Evolutionary conservation across 2,888 invertebrate species (phyloP).

Genomic region (Phortica magna): DNA sequence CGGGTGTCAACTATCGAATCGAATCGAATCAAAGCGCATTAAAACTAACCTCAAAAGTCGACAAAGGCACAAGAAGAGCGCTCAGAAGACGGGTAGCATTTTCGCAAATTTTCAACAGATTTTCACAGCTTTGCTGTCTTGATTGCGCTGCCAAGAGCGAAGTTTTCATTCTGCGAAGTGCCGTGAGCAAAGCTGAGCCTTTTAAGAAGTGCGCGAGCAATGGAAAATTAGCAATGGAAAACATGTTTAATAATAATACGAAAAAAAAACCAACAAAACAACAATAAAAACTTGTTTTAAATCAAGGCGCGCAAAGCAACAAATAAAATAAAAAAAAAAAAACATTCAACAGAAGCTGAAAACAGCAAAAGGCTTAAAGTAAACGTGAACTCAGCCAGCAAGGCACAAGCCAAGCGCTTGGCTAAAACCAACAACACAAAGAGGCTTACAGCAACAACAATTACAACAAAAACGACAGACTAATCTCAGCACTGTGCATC

Average conservation of each 20-base stretch:
- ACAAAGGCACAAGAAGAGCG: not conserved
- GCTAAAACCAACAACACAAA: constrained; percentile 22
- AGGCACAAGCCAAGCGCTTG: not conserved
- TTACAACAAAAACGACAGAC: no score
- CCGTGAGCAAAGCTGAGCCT: no score
- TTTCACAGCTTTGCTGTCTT: not conserved
- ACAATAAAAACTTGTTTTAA: not conserved
- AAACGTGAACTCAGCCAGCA: constrained; percentile 56
- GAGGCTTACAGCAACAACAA: not conserved
- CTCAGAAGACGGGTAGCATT: not conserved
- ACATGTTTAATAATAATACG: not conserved
- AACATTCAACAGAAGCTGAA: not conserved
- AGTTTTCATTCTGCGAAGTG: no score
- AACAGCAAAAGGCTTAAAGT: constrained; percentile 49
- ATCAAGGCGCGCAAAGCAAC: constrained; percentile 3
- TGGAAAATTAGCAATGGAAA: not conserved
- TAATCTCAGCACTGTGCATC: no score
- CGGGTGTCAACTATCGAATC: not conserved
- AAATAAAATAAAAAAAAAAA: constrained; percentile 39
- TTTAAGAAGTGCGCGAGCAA: not conserved
- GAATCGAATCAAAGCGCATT: not conserved
- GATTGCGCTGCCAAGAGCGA: not conserved
- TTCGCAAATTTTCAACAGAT: not conserved
- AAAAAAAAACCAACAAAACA: not conserved
- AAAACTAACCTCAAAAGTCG: not conserved